A percentile compares a stretch with the other conserved stretches of the same genome.
phyloP scores from a whole-genome alignment of 2,797 vertebrate genomes.

The Anguilla anguilla region DNA sequence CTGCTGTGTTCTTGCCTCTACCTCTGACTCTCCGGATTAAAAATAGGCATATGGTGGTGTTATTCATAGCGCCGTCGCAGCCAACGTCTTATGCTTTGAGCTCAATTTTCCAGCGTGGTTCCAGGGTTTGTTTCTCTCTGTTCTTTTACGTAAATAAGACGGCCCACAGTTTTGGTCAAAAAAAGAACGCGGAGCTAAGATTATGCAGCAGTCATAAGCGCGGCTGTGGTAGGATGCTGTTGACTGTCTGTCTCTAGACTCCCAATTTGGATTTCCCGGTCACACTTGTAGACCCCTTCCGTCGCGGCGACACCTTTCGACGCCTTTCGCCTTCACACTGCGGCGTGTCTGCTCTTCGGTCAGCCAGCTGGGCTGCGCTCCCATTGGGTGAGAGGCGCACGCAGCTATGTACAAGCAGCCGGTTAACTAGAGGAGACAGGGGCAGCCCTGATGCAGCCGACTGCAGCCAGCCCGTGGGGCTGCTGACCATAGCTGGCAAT shows the following conservation, averaged over 20 bases:
- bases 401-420: too few relatives aligned
- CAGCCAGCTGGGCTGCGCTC: background rate
- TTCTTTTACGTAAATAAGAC: background rate
- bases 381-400: background rate
- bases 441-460: background rate
- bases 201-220: background rate
- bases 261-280: background rate
- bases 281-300: background rate
- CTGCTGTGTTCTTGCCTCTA: slow-evolving; percentile 16
- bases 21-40: slow-evolving; percentile 31
- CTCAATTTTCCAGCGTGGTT: background rate
- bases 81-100: background rate
- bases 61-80: slow-evolving; percentile 30
- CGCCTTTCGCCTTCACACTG: too few relatives aligned
- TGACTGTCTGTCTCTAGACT: background rate
- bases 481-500: too few relatives aligned
- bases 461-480: too few relatives aligned
- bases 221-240: background rate
- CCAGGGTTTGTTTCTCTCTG: background rate
- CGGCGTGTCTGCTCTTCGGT: background rate
- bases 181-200: background rate
- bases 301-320: background rate
- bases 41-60: slow-evolving; percentile 48
- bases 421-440: background rate
- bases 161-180: background rate